Conservation (phyloP, 2,113 vertebrate genomes). For the Leucoraja erinaceus region DNA sequence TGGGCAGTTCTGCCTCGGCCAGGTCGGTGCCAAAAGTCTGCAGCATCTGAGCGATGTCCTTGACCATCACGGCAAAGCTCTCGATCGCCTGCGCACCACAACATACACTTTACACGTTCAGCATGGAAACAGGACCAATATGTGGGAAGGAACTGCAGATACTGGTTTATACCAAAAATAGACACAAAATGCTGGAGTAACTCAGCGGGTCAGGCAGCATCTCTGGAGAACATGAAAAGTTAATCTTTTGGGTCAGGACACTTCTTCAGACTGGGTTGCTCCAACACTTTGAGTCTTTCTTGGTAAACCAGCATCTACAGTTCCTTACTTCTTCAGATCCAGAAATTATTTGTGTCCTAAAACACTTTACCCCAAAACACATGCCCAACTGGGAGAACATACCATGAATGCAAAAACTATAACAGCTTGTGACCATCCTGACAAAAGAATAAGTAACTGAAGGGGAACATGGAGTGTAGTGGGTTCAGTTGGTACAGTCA, state of each 20-base stretch:
- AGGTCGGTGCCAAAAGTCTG: slow-evolving; percentile 87
- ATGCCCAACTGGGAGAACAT: background rate
- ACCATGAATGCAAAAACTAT: background rate
- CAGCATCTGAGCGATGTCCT: slow-evolving; percentile 91
- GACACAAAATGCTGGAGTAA: no score
- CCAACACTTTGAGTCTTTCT: no score
- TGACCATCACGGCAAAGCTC: slow-evolving; percentile 89
- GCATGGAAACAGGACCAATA: background rate
- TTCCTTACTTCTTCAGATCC: no score
- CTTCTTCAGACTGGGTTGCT: no score
- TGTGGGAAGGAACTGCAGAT: background rate
- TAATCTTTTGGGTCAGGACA: no score
- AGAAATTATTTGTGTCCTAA: no score
- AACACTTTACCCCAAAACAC: background rate
- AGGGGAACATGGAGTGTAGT: background rate
- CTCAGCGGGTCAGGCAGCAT: no score
- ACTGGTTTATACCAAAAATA: no score
- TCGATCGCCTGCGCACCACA: slow-evolving; percentile 77
- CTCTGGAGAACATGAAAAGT: no score
- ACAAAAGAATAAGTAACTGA: background rate
- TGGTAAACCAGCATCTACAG: no score
- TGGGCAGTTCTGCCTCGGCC: slow-evolving; percentile 75
- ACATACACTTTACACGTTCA: background rate
- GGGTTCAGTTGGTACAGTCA: background rate
- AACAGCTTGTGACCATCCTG: background rate